Conservation (phyloP, 2,888 invertebrate species). For the Cataglyphis albicans region DNA sequence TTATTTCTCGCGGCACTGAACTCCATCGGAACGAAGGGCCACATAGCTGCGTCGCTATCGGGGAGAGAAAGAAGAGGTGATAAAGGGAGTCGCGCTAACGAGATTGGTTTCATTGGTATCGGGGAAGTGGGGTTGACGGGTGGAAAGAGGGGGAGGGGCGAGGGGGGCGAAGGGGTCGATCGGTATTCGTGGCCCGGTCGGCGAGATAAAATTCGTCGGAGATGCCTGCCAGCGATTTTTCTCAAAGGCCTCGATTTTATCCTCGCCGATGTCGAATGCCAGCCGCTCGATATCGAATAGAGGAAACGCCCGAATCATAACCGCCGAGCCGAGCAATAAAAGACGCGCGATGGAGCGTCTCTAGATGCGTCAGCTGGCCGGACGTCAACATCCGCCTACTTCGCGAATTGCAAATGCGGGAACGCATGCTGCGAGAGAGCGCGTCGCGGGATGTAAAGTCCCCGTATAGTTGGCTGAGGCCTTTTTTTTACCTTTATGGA, state of each 20-base stretch:
- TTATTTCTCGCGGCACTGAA: slow-evolving; percentile 47
- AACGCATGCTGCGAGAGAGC: slow-evolving; percentile 19
- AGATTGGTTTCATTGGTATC: slow-evolving; percentile 65
- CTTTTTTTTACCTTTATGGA: slow-evolving; percentile 71
- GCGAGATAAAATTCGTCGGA: slow-evolving; percentile 70
- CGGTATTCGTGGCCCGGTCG: slow-evolving; percentile 58
- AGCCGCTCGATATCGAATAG: slow-evolving; percentile 61
- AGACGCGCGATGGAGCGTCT: slow-evolving; percentile 49
- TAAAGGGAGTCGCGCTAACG: slow-evolving; percentile 61
- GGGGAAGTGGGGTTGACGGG: not conserved
- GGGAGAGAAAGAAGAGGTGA: slow-evolving; percentile 29
- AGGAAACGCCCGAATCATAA: slow-evolving; percentile 68
- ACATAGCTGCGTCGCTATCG: slow-evolving; percentile 57
- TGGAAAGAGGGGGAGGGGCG: not conserved
- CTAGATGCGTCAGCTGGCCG: slow-evolving; percentile 16
- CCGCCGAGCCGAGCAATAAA: slow-evolving; percentile 48
- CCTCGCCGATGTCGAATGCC: slow-evolving; percentile 64
- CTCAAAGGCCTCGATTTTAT: slow-evolving; percentile 72
- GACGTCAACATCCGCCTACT: slow-evolving; percentile 25
- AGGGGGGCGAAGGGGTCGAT: slow-evolving; percentile 36
- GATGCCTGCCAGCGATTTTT: slow-evolving; percentile 64
- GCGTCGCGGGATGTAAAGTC: slow-evolving; percentile 12
- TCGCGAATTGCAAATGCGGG: not conserved
- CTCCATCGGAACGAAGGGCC: slow-evolving; percentile 31
- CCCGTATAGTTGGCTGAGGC: slow-evolving; percentile 57